Percentiles rank a stretch among this genome's conserved stretches.
phyloP scores from a whole-genome alignment of 1,140 invertebrate genomes.

The Conus betulinus region DNA sequence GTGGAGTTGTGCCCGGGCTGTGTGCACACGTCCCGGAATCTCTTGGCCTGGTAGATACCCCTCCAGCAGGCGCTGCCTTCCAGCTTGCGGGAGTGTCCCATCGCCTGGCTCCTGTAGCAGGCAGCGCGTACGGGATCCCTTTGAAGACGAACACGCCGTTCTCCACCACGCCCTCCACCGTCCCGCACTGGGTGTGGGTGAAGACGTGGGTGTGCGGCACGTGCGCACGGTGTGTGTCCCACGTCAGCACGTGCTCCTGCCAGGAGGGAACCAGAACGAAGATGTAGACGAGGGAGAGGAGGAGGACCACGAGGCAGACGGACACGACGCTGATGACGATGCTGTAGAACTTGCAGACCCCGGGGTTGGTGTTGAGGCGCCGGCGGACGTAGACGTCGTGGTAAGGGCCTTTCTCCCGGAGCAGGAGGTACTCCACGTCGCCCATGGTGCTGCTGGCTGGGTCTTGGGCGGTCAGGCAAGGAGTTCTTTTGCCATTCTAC shows the following conservation, averaged over 20 bases:
- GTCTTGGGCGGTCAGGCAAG: background rate
- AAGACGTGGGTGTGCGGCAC: background rate
- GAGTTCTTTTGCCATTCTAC: background rate
- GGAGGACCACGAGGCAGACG: conserved; percentile 12
- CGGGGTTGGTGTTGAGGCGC: conserved; percentile 11
- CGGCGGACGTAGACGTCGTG: conserved; percentile 29
- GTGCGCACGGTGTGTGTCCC: background rate
- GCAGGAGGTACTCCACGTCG: conserved; percentile 34
- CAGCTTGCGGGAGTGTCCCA: conserved; percentile 82
- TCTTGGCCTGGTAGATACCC: conserved; percentile 42
- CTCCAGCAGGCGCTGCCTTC: conserved; percentile 52
- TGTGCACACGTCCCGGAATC: conserved; percentile 49
- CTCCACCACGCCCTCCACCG: conserved; percentile 37
- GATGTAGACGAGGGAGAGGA: conserved; percentile 34
- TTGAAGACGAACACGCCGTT: conserved; percentile 87
- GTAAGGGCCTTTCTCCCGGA: conserved; percentile 30
- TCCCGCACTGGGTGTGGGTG: conserved; percentile 35
- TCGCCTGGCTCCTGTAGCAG: conserved; percentile 81
- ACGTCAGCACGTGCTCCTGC: background rate
- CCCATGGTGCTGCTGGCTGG: background rate
- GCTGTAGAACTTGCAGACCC: conserved; percentile 35
- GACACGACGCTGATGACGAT: conserved; percentile 30
- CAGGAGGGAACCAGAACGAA: conserved; percentile 39
- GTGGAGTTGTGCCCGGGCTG: conserved; percentile 41
- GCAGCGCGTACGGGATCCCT: conserved; percentile 90